Evolutionary conservation across 2,888 invertebrate species (phyloP).

Genomic region (Hermaeophaga mercurialis): DNA sequence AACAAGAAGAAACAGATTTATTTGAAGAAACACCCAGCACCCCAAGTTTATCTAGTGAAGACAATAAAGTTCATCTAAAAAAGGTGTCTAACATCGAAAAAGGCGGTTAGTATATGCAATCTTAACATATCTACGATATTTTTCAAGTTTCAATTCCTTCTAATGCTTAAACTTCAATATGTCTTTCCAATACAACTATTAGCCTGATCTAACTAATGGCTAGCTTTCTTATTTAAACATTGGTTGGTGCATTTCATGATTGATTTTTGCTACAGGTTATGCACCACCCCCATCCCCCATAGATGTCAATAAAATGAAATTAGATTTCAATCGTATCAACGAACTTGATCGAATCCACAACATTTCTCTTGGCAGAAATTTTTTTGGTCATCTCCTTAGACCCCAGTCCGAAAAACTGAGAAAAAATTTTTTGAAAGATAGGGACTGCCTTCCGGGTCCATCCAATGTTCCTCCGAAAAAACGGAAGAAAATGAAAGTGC

Average conservation of each 20-base stretch:
- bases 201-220: too few species aligned
- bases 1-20: conserved; percentile 38
- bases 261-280: too few species aligned
- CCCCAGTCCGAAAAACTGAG: conserved; percentile 34
- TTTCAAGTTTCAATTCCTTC: not conserved
- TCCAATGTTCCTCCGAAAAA: conserved; percentile 40
- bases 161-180: too few species aligned
- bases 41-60: conserved; percentile 36
- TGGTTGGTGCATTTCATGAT: too few species aligned
- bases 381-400: conserved; percentile 36
- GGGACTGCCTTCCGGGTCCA: conserved; percentile 38
- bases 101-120: conserved; percentile 8
- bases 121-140: not conserved
- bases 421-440: conserved; percentile 29
- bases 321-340: conserved; percentile 45
- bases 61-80: conserved; percentile 37
- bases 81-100: conserved; percentile 26
- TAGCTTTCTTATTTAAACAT: too few species aligned
- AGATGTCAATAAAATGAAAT: conserved; percentile 30
- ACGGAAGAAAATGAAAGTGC: conserved; percentile 40
- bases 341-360: conserved; percentile 44
- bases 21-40: conserved; percentile 40
- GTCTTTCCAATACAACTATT: too few species aligned
- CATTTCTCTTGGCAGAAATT: conserved; percentile 35
- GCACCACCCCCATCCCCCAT: not conserved